These are phyloP conservation scores for Drosophila fulvimacula DNA, from an alignment of 2,888 invertebrate species.

Conservation along the genomic window DNA sequence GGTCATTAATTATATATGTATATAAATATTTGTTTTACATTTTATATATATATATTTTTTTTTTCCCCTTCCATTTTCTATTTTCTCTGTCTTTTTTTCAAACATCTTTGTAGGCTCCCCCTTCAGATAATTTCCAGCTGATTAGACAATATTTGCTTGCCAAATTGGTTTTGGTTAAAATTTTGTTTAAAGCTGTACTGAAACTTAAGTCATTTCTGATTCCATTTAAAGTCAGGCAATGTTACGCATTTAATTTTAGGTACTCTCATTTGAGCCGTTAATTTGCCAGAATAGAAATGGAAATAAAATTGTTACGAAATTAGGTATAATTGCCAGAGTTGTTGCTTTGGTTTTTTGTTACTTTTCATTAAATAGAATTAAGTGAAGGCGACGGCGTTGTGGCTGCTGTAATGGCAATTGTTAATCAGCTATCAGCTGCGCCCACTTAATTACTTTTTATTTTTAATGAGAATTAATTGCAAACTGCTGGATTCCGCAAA, in stretches of 20 bases:
- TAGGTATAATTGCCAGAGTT: not conserved
- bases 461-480: constrained; percentile 66
- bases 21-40: not conserved
- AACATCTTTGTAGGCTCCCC: not conserved
- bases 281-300: not conserved
- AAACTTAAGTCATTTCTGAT: not conserved
- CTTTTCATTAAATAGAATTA: constrained; percentile 7
- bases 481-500: constrained; percentile 19
- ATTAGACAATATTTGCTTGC: constrained; percentile 1
- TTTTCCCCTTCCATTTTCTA: not conserved
- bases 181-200: no score
- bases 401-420: constrained; percentile 36
- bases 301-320: not conserved
- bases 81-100: constrained; percentile 1
- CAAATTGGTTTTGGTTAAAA: not conserved
- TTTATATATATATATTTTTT: not conserved
- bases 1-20: not conserved
- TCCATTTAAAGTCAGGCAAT: not conserved
- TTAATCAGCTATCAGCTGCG: constrained; percentile 29
- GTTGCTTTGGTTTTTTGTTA: not conserved
- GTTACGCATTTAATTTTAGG: not conserved
- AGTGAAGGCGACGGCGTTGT: constrained; percentile 33
- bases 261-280: not conserved
- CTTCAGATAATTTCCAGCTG: not conserved
- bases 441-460: constrained; percentile 48